phyloP scores from a whole-genome alignment of 2,797 vertebrate genomes.

The Bryconaethiops microstoma region DNA sequence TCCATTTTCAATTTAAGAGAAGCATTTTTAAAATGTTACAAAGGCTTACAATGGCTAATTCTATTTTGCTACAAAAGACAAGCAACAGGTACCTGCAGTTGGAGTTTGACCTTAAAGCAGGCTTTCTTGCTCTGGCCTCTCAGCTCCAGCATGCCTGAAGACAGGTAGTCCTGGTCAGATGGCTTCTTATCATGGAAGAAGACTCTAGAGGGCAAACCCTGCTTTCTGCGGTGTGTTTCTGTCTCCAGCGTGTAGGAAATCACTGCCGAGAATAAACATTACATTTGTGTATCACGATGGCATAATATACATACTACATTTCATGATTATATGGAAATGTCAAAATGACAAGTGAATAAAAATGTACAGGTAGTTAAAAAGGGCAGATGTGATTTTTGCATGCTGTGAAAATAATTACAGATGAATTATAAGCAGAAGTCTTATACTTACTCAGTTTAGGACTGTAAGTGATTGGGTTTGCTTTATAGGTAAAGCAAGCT shows the following conservation, averaged over 20 bases:
- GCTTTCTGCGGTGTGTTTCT: constrained; percentile 84
- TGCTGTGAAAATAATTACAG: neutral
- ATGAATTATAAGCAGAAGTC: neutral
- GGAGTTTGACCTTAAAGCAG: constrained; percentile 80
- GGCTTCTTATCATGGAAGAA: constrained; percentile 75
- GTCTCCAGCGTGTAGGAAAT: constrained; percentile 84
- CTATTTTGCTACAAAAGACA: constrained; percentile 17
- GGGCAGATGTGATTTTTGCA: neutral
- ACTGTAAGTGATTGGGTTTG: constrained; percentile 82
- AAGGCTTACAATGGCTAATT: neutral
- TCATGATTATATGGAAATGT: neutral
- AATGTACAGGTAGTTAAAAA: neutral
- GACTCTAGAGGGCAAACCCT: constrained; percentile 82
- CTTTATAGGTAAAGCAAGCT: constrained; percentile 88
- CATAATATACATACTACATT: neutral
- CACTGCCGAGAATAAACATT: constrained; percentile 69
- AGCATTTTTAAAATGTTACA: neutral
- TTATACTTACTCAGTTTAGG: constrained; percentile 85
- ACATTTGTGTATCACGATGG: constrained; percentile 37
- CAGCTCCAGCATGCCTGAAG: constrained; percentile 79
- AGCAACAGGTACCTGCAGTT: constrained; percentile 81
- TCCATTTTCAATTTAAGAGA: neutral
- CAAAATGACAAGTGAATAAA: neutral
- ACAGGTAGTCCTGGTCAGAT: constrained; percentile 75
- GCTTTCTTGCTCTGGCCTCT: constrained; percentile 77